phyloP scores from a whole-genome alignment of 2,888 invertebrate genomes.

The Archips crataeganus region DNA sequence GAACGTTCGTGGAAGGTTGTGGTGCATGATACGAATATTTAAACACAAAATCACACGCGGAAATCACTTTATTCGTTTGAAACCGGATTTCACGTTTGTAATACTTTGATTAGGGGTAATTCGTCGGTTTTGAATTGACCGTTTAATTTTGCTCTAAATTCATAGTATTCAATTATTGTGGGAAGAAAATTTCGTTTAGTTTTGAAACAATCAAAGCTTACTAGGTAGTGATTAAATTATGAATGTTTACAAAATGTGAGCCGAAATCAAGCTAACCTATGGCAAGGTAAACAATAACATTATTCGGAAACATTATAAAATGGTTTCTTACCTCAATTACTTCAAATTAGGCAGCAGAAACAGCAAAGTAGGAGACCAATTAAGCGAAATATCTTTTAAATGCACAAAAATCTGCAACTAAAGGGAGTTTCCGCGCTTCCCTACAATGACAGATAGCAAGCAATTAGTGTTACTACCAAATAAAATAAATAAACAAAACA shows the following conservation, averaged over 20 bases:
- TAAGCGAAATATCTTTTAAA: constrained; percentile 4
- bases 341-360: constrained; percentile 3
- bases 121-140: background rate
- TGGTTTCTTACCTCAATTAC: constrained; percentile 20
- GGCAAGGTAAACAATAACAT: background rate
- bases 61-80: background rate
- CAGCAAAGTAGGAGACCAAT: background rate
- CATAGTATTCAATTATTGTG: background rate
- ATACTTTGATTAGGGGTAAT: background rate
- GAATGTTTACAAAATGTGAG: constrained; percentile 40
- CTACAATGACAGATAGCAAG: constrained; percentile 16
- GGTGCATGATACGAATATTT: constrained; percentile 43
- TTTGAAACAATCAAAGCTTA: background rate
- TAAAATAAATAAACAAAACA: background rate
- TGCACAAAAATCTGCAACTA: background rate
- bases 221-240: background rate
- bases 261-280: constrained; percentile 33
- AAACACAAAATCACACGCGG: constrained; percentile 43
- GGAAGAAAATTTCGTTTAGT: background rate
- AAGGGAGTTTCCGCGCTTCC: constrained; percentile 39
- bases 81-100: background rate
- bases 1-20: constrained; percentile 58
- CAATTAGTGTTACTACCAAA: background rate
- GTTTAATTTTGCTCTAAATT: background rate
- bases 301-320: background rate